Base-by-base conservation (phyloP, 1,140 invertebrate genomes). In the Ceratoteleas bidentatus region DNA sequence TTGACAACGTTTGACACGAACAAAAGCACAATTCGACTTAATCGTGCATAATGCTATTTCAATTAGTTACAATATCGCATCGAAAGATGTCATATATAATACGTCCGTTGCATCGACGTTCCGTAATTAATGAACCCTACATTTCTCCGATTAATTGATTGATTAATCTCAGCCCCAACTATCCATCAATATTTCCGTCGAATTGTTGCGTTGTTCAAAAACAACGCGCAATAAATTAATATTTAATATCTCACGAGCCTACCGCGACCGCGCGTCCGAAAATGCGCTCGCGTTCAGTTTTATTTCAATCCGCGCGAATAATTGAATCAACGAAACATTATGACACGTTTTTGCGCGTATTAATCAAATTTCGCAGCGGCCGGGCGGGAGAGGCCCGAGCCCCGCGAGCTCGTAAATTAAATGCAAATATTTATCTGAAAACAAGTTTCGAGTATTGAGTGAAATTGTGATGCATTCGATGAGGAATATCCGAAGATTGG, bases 111-210 rank as follows among this genome's bases (percentile, higher is more conserved):
- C 36, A 43, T 60, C 40, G 52, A 60, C 47, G 14, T 65, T 58
- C 34, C n/a, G 24, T 60, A 66, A 72, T 66, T 79, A 72, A 79
- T 66, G 45, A 79, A 79, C 62, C 38, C 16, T 32, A 16, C 16
- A 49, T 61, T 73, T 56, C 45, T 66, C 38, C 47, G 60, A 66
- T 60, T 79, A 79, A 79, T 79, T 66, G 56, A 73, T 64, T 79
- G 36, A 66, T 66, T 66, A 72, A 79, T 66, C 14, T 54, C 14
- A 14, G 40, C 32, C 16, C 36, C 45, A 53, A 47, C 36, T 47
- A 66, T 65, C 43, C 15, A 62, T 76, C 49, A 76, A 69, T 68
- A 69, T 16, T 62, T 49, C 11, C n/a, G 32, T 13, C 10, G 34
- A 64, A 15, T 52, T 45, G 15, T 32, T 14, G 8, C 24, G 32